Conservation (phyloP, 2,888 invertebrate genomes). For the Scaptomyza reducta region DNA sequence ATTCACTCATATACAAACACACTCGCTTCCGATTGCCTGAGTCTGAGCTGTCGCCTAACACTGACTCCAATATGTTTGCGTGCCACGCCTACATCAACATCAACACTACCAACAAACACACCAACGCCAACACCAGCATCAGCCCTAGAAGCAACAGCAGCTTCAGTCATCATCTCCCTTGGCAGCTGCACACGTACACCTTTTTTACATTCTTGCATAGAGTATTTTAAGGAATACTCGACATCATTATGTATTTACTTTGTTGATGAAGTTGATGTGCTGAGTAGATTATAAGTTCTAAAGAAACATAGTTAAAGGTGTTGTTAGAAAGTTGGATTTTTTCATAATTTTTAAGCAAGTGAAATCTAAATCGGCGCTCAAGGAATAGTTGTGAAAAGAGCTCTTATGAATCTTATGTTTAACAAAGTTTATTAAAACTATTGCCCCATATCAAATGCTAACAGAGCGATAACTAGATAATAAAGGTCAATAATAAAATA, state of each 20-base stretch:
- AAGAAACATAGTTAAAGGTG: neutral
- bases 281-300: neutral
- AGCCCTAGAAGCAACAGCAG: slow-evolving; percentile 4
- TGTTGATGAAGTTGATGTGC: neutral
- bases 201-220: slow-evolving; percentile 14
- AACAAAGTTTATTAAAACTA: neutral
- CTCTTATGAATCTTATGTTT: neutral
- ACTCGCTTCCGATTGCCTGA: slow-evolving; percentile 40
- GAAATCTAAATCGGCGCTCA: neutral
- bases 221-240: slow-evolving; percentile 11
- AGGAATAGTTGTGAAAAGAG: neutral
- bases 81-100: slow-evolving; percentile 56
- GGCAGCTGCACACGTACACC: slow-evolving; percentile 49
- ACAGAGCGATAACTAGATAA: no score
- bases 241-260: neutral
- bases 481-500: no score
- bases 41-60: slow-evolving; percentile 61
- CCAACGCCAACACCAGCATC: slow-evolving; percentile 39
- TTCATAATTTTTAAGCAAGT: neutral
- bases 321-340: neutral
- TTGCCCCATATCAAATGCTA: no score
- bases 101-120: no score
- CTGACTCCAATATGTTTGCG: slow-evolving; percentile 69
- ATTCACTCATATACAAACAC: slow-evolving; percentile 48
- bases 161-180: slow-evolving; percentile 21